Evolutionary conservation across 1,140 invertebrate genomes (phyloP).

Genomic region (Colletes latitarsis): DNA sequence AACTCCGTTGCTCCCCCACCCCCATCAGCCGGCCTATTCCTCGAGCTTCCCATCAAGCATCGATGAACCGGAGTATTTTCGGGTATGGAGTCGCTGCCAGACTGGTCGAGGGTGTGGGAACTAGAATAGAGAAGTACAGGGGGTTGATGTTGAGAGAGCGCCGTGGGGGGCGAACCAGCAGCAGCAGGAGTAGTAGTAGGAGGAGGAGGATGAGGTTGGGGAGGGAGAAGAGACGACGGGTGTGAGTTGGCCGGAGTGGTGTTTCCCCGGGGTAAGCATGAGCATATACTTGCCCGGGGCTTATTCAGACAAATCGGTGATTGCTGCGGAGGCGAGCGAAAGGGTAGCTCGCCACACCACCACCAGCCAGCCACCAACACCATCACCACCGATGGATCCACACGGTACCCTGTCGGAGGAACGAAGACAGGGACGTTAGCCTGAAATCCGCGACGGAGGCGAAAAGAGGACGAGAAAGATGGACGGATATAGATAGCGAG

Average conservation of each 20-base stretch:
- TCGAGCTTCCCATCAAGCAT: constrained; percentile 70
- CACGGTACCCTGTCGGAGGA: constrained; percentile 44
- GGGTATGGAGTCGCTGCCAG: constrained; percentile 52
- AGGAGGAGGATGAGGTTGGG: background rate
- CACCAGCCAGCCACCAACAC: background rate
- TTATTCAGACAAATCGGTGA: constrained; percentile 81
- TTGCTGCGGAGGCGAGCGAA: constrained; percentile 77
- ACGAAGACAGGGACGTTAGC: constrained; percentile 61
- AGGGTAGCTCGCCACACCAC: constrained; percentile 62
- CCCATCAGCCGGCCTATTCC: background rate
- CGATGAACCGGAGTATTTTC: constrained; percentile 74
- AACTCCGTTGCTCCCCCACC: constrained; percentile 19
- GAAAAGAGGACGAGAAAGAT: constrained; percentile 55
- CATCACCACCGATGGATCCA: background rate
- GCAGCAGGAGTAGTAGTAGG: background rate
- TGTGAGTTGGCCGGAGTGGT: constrained; percentile 70
- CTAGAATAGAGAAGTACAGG: constrained; percentile 19
- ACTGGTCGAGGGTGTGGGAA: constrained; percentile 19
- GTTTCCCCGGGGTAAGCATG: constrained; percentile 77
- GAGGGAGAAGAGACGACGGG: constrained; percentile 17
- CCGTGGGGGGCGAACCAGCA: background rate
- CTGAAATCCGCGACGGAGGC: constrained; percentile 54
- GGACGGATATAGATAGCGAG: constrained; percentile 47
- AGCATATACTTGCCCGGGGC: constrained; percentile 79
- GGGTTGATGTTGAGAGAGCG: constrained; percentile 41